Conservation (phyloP, 2,797 vertebrate genomes). For the Oophaga sylvatica region DNA sequence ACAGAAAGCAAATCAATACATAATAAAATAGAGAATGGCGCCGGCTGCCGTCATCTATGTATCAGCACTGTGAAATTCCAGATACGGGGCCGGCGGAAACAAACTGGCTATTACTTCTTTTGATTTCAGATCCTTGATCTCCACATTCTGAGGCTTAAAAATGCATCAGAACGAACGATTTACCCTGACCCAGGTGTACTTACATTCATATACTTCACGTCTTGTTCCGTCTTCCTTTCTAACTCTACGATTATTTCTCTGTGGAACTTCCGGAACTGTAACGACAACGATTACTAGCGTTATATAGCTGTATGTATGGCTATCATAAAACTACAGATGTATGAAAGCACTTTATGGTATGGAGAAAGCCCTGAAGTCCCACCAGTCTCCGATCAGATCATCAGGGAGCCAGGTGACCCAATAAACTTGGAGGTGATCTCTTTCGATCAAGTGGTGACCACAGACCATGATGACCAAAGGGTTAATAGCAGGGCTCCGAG, state of each 20-base stretch:
- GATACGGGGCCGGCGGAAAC: neutral
- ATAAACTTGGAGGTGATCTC: too few species aligned
- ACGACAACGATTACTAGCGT: constrained; percentile 54
- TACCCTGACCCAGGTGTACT: constrained; percentile 67
- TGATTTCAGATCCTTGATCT: neutral
- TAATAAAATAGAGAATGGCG: neutral
- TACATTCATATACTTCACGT: constrained; percentile 97
- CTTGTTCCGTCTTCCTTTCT: constrained; percentile 96
- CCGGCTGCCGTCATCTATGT: neutral
- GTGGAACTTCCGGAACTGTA: constrained; percentile 92
- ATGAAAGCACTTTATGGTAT: too few species aligned
- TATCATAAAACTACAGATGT: neutral
- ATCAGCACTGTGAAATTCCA: neutral
- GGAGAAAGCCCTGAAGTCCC: too few species aligned
- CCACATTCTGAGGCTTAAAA: neutral
- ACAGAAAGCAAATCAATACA: too few species aligned
- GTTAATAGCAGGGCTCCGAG: too few species aligned
- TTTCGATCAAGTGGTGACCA: too few species aligned
- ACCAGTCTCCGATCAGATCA: too few species aligned
- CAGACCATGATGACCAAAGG: too few species aligned
- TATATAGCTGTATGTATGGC: neutral
- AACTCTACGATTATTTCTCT: constrained; percentile 89
- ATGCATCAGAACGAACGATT: neutral
- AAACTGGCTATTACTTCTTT: neutral
- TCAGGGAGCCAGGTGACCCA: too few species aligned